Conservation (phyloP, 1,140 invertebrate genomes). For the Drosophila kepulauana region DNA sequence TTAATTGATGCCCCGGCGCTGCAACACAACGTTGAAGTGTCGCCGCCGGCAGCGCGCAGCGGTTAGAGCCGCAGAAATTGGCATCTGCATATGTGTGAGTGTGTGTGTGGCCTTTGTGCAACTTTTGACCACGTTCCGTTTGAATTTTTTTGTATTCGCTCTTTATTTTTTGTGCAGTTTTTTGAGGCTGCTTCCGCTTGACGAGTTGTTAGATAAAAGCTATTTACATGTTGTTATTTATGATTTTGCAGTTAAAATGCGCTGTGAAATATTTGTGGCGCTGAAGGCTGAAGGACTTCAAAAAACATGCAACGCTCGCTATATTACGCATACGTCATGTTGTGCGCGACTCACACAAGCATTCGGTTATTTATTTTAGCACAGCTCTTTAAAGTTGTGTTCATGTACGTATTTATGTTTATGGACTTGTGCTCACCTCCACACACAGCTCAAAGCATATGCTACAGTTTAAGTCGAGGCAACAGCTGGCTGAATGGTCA, state of each 20-base stretch:
- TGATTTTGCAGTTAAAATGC: constrained; percentile 83
- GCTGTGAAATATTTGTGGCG: constrained; percentile 68
- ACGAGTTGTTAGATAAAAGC: constrained; percentile 83
- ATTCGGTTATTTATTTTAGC: constrained; percentile 24
- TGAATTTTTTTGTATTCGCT: constrained; percentile 35
- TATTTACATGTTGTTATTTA: constrained; percentile 84
- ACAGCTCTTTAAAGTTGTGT: constrained; percentile 36
- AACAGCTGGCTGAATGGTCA: constrained; percentile 49
- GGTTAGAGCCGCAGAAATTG: constrained; percentile 6
- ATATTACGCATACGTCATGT: constrained; percentile 59
- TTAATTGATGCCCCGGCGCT: constrained; percentile 76
- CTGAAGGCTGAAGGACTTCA: constrained; percentile 31
- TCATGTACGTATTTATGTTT: constrained; percentile 32
- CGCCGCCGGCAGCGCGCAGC: constrained; percentile 38
- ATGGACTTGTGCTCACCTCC: constrained; percentile 36
- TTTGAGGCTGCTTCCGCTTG: constrained; percentile 68
- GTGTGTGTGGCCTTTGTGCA: constrained; percentile 58
- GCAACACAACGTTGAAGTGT: constrained; percentile 71
- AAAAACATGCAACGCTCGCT: constrained; percentile 27
- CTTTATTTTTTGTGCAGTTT: constrained; percentile 28
- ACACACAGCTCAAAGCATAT: constrained; percentile 25
- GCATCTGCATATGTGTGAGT: too few relatives aligned
- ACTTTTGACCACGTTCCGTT: constrained; percentile 60
- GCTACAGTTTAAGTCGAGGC: constrained; percentile 39
- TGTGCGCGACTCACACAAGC: constrained; percentile 28